Base-by-base conservation (phyloP, 2,888 invertebrate species). In the Lampropteryx suffumata region DNA sequence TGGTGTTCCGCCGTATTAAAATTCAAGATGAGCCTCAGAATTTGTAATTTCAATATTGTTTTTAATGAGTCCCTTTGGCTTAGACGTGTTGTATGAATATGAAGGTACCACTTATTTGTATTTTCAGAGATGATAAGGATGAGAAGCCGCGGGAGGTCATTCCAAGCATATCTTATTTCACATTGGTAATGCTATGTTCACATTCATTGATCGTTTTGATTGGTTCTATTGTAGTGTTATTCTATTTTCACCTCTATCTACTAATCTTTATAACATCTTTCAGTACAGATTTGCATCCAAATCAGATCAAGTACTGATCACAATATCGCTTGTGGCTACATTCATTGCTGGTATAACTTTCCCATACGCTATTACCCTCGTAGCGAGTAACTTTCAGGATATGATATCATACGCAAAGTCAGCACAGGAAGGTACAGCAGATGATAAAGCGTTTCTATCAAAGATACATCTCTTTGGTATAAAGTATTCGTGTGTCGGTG, bases 221-320 rank as follows among this genome's bases (percentile, higher is more conserved):
- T 17, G 17, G 17, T 17, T 17, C 17, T 17, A 17, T 3, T 17
- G 3, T 17, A 17, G 4, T 17, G 2, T 17, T 17, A 2, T 17
- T 17, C 2, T 17, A 17, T 17, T 17, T 17, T 4, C 17, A 17
- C 17, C 17, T 17, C 4, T 4, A 17, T 3, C 17, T 17, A 17
- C 17, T 17, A 4, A 17, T 17, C 17, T 17, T 17, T 17, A 17
- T 3, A 17, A 17, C 13, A 27, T 13, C 3, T 47, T 52, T 21
- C 79, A 94, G 94, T 95, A 92, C 69, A 91, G 92, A 67, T 95
- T 92, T 78, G 82, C 95, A 12, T 91, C 91, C 9, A 72, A 57
- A 14, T 72, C 66, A 37, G 94, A 95, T 69, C 90, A 82, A 63
- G 55, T 86, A 0, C 74, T 93, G 35, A 90, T 95, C 48, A 43